Evolutionary conservation across 2,113 vertebrate species (phyloP).

Genomic region (Typhlomys cinereus): DNA sequence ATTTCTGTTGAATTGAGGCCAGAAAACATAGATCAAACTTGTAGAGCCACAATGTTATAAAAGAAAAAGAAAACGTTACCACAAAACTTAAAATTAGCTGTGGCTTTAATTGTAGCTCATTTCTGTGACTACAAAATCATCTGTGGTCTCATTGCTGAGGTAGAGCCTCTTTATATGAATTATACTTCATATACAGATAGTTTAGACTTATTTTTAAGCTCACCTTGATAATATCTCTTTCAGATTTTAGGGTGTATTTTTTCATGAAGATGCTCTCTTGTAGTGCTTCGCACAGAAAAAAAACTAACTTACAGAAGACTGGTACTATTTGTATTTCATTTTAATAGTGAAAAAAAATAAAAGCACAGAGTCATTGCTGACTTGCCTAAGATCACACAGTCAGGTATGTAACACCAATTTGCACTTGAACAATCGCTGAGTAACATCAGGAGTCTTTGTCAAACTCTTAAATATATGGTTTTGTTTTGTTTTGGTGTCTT

Average conservation of each 20-base stretch:
- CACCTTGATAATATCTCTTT: conserved; percentile 19
- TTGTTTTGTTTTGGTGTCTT: not conserved
- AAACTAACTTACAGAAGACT: not conserved
- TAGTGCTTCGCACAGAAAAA: not conserved
- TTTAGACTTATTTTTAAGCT: not conserved
- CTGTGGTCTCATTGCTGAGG: not conserved
- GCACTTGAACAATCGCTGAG: not conserved
- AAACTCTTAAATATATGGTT: not conserved
- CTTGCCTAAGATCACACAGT: not conserved
- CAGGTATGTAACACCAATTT: not conserved
- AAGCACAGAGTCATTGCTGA: not conserved
- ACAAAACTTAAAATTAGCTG: not conserved
- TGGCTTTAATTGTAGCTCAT: conserved; percentile 18
- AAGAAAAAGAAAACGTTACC: not conserved
- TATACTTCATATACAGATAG: not conserved
- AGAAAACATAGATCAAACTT: not conserved
- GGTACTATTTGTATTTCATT: not conserved
- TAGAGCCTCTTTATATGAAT: not conserved
- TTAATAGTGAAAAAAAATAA: conserved; percentile 39
- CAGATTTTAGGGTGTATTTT: not conserved
- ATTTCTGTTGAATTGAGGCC: not conserved
- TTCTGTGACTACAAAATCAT: not conserved
- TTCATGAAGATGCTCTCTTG: not conserved
- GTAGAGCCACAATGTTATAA: not conserved
- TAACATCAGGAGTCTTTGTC: not conserved